These are phyloP conservation scores for Asbolus verrucosus DNA, from an alignment of 1,140 invertebrate species.

Conservation along the genomic window DNA sequence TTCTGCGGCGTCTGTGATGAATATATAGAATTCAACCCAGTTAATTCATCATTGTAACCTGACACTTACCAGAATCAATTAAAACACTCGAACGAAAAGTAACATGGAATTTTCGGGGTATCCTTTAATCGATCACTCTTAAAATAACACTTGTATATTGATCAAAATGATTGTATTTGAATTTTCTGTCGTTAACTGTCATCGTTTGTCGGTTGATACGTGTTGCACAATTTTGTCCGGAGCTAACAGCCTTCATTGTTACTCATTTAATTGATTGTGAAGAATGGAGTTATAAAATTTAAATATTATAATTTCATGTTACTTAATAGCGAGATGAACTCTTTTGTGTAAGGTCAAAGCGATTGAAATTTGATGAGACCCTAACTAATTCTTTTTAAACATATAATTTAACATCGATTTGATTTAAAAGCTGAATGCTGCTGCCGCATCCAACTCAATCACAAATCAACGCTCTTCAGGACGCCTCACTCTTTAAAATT, in stretches of 20 bases:
- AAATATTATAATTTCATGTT: no score
- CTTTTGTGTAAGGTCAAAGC: no score
- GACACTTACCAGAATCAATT: conserved; percentile 30
- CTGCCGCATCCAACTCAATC: no score
- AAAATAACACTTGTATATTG: not conserved
- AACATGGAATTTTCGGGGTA: conserved; percentile 5
- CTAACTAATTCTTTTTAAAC: no score
- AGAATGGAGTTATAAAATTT: no score
- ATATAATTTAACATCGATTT: no score
- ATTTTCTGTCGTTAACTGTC: not conserved
- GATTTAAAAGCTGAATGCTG: no score
- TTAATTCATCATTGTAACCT: conserved; percentile 22
- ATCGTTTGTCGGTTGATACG: not conserved
- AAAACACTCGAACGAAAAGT: not conserved
- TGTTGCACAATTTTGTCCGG: conserved; percentile 4
- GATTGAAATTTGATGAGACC: no score
- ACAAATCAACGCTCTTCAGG: no score
- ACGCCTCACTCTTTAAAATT: no score
- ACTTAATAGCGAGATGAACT: no score
- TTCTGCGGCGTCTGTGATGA: not conserved
- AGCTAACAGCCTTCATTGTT: not conserved
- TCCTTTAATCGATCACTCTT: not conserved
- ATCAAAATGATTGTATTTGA: not conserved
- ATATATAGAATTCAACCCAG: not conserved
- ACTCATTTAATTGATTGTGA: not conserved